Conservation (phyloP, 2,113 vertebrate genomes). For the human region DNA sequence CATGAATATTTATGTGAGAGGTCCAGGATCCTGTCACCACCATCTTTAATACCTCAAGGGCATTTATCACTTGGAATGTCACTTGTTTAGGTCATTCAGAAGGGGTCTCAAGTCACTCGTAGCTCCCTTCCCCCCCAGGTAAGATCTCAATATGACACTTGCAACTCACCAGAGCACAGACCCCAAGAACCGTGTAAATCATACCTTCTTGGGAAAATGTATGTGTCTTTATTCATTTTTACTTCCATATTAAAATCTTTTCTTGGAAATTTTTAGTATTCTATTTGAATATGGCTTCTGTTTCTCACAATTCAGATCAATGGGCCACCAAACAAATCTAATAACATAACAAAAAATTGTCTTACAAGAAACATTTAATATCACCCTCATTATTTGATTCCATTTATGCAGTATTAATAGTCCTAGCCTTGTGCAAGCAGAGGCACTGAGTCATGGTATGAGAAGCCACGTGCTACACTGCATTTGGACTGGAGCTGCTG, state of each 20-base stretch:
- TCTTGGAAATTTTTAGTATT: not conserved
- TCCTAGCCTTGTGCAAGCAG: too few species aligned
- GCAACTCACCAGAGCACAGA: not conserved
- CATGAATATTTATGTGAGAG: not conserved
- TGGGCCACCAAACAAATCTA: not conserved
- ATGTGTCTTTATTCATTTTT: not conserved
- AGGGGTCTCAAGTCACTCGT: not conserved
- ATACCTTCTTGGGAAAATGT: not conserved
- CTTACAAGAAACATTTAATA: not conserved
- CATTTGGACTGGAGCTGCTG: rapidly evolving
- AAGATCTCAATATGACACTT: not conserved
- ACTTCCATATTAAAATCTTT: not conserved
- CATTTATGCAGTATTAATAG: not conserved
- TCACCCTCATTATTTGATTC: not conserved
- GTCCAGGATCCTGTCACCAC: not conserved
- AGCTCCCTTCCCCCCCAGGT: not conserved
- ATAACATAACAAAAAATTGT: not conserved
- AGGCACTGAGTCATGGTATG: not conserved
- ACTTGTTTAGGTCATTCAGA: not conserved
- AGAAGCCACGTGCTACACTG: not conserved
- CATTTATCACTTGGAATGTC: not conserved
- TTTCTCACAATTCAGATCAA: not conserved
- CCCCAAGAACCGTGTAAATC: not conserved
- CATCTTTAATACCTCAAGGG: not conserved
- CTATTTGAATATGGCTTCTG: too few species aligned